Conservation (phyloP, 2,113 vertebrate species). For the Stegostoma tigrinum region DNA sequence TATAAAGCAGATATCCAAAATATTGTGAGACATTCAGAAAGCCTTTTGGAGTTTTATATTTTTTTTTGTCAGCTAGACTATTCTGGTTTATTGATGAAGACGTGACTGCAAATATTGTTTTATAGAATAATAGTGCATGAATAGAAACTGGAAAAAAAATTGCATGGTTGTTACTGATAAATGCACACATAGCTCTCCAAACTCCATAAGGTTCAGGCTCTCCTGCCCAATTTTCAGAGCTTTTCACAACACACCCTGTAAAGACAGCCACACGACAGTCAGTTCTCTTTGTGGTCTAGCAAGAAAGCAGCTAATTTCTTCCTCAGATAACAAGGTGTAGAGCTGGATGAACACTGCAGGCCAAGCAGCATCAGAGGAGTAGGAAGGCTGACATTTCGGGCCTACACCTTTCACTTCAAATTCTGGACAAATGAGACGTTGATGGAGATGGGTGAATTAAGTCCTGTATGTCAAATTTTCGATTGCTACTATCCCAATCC, state of each 20-base stretch:
- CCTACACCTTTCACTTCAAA: not conserved
- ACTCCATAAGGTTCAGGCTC: not conserved
- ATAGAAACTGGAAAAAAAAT: not conserved
- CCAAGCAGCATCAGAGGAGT: too few species aligned
- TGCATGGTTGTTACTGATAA: not conserved
- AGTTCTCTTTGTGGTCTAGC: not conserved
- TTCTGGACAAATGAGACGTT: not conserved
- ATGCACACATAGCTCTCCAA: not conserved
- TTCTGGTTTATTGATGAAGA: not conserved
- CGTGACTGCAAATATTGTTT: not conserved
- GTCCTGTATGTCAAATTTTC: not conserved
- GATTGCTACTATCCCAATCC: not conserved
- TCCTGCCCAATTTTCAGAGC: not conserved
- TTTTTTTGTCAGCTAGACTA: not conserved
- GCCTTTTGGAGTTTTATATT: not conserved
- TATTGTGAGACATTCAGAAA: not conserved
- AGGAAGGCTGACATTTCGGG: too few species aligned
- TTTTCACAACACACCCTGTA: too few species aligned
- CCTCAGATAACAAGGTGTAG: not conserved
- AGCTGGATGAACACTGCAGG: too few species aligned
- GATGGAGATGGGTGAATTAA: not conserved
- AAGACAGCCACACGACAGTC: not conserved
- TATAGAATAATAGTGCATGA: not conserved
- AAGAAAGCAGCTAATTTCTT: not conserved
- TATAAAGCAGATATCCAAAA: not conserved